A percentile compares a stretch with the other conserved stretches of the same genome.
These are phyloP conservation scores for Cyphomyrus discorhynchus DNA, from an alignment of 2,113 vertebrate species.

Conservation along the genomic window DNA sequence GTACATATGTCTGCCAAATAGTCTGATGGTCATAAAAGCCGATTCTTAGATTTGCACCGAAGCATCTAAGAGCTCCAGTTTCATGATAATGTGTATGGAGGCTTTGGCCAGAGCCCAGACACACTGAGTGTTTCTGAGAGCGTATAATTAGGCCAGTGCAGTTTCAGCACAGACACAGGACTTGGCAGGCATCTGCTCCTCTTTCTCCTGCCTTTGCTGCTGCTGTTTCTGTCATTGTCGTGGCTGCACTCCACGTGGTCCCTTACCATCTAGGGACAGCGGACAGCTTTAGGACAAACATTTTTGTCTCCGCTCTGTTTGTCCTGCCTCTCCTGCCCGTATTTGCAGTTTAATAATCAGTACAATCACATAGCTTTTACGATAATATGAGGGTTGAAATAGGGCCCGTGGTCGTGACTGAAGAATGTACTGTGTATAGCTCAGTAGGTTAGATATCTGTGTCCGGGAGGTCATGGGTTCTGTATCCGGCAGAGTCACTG, in stretches of 20 bases:
- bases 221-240: neutral
- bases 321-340: neutral
- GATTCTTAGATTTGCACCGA: neutral
- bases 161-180: neutral
- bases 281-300: neutral
- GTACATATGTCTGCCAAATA: neutral
- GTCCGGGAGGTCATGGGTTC: neutral
- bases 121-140: neutral
- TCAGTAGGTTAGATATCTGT: neutral
- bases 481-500: neutral
- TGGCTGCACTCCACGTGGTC: neutral
- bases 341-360: neutral
- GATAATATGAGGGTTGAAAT: neutral
- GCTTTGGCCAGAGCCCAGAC: neutral
- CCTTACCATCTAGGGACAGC: neutral
- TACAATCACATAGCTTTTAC: neutral
- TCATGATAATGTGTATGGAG: neutral
- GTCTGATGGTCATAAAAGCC: conserved; percentile 5
- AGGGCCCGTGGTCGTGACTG: neutral
- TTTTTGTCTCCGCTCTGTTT: neutral
- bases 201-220: neutral
- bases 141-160: neutral
- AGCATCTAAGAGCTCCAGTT: neutral
- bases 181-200: neutral
- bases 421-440: neutral